These are phyloP conservation scores for Scomberomorus guttatus DNA, from an alignment of 2,797 vertebrate species.

Conservation along the genomic window DNA sequence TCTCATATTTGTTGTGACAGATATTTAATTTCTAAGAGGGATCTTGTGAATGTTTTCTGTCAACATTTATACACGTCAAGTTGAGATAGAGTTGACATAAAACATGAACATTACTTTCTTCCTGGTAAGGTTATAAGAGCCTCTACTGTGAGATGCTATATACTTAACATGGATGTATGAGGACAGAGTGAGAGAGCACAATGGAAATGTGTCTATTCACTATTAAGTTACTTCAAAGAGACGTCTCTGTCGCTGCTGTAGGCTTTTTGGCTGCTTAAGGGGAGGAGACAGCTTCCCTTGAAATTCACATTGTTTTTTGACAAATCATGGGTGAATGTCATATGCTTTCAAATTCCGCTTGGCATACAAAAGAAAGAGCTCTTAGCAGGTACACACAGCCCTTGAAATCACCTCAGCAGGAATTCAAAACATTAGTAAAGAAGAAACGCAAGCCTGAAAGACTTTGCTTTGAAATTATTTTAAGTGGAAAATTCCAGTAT, in stretches of 20 bases:
- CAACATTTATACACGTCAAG: not conserved
- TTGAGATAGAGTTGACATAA: not conserved
- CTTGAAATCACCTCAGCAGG: slow-evolving; percentile 45
- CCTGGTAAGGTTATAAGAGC: not conserved
- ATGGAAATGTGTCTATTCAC: slow-evolving; percentile 36
- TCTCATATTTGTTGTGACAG: not conserved
- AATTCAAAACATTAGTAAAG: slow-evolving; percentile 32
- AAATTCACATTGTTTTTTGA: slow-evolving; percentile 38
- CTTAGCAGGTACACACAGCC: slow-evolving; percentile 16
- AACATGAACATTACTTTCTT: not conserved
- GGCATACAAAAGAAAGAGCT: slow-evolving; percentile 40
- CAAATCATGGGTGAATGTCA: slow-evolving; percentile 40
- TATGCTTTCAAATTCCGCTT: slow-evolving; percentile 45
- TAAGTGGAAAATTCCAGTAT: not conserved
- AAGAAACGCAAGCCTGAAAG: slow-evolving; percentile 9
- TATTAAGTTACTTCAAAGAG: slow-evolving; percentile 55
- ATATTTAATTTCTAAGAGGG: not conserved
- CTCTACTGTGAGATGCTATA: slow-evolving; percentile 1
- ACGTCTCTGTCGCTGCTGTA: slow-evolving; percentile 35
- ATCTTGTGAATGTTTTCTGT: not conserved
- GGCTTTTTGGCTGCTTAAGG: slow-evolving; percentile 41
- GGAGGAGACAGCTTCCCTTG: slow-evolving; percentile 31
- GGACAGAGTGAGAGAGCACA: slow-evolving; percentile 11
- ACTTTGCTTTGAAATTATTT: slow-evolving; percentile 33
- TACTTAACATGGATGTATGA: not conserved